Evolutionary conservation across 2,888 invertebrate genomes (phyloP), one percentile per base, ranked within the genome.

Genomic region (Eupithecia abbreviata): DNA sequence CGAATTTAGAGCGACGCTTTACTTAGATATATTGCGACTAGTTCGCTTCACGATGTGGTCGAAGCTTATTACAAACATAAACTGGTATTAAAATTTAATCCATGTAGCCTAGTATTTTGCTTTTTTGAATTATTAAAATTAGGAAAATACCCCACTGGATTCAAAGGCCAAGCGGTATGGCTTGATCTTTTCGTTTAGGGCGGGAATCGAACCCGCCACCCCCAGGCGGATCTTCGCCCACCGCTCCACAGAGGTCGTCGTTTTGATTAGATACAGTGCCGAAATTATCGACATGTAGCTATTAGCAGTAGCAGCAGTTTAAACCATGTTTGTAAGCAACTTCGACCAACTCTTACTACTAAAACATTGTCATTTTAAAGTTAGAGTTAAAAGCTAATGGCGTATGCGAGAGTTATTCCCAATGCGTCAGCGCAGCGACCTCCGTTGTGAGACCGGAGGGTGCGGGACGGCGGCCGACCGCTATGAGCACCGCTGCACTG

Each of bases 401-500:
- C 71, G 74, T 15, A 62, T 71, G 77, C 49, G 71, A 15, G 66
- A 13, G 7, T 42, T 41, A 65, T 65, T 41, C 55, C 6, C 18
- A 58, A 58, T 18, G 62, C 72, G 49, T 81, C 66, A 77, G 84
- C 81, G 82, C 62, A 62, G 84, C 82, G 81, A 81, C 45, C 81
- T 84, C 82, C 80, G 77, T 82, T 85, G 86, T 85, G 86, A 84
- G 84, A 77, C 89, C 91, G 90, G 90, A 89, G 90, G 91, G 88
- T 85, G 87, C 77, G 83, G 84, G 83, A 80, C 87, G 88, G 81
- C 82, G 83, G 77, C 77, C 78, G 86, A 84, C 86, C 92, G 94
- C 92, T 94, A 94, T 88, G 94, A 93, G 84, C 94, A 94, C 81
- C 94, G 87, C 80, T 94, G 94, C 62, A 92, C 81, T 49, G 93